phyloP scores from a whole-genome alignment of 2,113 vertebrate species.

The Alethe castanea region DNA sequence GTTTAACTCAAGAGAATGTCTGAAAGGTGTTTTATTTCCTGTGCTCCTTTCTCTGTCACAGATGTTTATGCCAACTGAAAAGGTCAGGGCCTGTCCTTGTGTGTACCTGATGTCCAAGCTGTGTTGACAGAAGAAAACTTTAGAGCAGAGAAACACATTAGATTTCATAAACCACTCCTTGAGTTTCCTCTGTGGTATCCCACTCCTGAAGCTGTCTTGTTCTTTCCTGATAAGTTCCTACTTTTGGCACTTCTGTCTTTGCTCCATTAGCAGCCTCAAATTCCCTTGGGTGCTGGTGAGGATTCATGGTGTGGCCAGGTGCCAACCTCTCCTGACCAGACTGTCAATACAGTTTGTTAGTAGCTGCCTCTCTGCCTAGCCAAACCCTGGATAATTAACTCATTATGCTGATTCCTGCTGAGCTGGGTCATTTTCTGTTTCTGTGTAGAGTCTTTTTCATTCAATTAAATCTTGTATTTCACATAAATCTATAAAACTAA shows the following conservation, averaged over 20 bases:
- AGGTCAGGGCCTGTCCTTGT: not conserved
- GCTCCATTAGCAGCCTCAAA: not conserved
- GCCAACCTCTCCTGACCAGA: conserved; percentile 48
- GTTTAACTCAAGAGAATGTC: not conserved
- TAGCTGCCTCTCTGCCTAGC: conserved; percentile 1
- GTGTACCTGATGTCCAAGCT: not conserved
- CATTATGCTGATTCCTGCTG: conserved; percentile 53
- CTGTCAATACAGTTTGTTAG: conserved; percentile 41
- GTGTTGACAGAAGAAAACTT: not conserved
- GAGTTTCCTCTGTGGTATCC: not conserved
- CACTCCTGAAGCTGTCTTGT: not conserved
- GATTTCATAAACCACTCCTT: not conserved
- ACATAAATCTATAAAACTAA: not conserved
- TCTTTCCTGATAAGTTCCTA: not conserved
- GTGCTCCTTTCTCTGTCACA: not conserved
- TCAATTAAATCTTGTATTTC: conserved; percentile 41
- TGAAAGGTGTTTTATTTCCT: not conserved
- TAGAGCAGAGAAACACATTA: not conserved
- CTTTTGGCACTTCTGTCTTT: conserved; percentile 30
- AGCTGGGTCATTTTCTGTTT: conserved; percentile 36
- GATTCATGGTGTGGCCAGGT: conserved; percentile 35
- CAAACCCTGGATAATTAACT: conserved; percentile 54
- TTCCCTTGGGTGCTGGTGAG: conserved; percentile 24
- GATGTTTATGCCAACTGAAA: not conserved
- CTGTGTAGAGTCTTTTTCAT: conserved; percentile 20